Base-by-base conservation (phyloP, 23 tunicate genomes). In the Corella eumyota region DNA sequence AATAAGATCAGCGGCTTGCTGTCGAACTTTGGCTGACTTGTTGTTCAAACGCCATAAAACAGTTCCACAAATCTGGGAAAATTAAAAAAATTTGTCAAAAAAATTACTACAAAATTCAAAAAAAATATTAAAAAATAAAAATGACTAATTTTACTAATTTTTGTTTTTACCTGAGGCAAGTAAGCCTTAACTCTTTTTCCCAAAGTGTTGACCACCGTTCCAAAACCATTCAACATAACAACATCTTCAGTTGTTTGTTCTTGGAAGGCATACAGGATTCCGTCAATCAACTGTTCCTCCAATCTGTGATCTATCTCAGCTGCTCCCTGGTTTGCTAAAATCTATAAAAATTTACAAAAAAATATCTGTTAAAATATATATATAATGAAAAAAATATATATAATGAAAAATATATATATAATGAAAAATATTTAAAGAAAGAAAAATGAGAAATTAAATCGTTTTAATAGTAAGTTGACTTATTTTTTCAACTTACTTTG, bases 191-290 rank as follows among this genome's bases (percentile, higher is more conserved):
- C 99, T 33, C 99, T 72, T 52, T 84, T 83, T 24, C 93, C 99
- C 60, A 92, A 75, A 3, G 99, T 76, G 50, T 92, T 92, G 49
- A 92, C 92, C 30, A 92, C 99, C 33, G 99, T 86, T 25, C 99
- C 99, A 62, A 92, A 92, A 7, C 99, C 99, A 52, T 76, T 86
- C 38, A 92, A 49, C 99, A 92, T 92, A 4, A 86, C 92, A 35
- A 86, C 92, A 61, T 92, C 99, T 62, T 92, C 99, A 7, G 93
- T 83, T 30, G 99, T 92, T 68, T 92, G 99, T 83, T 92, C 99
- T 62, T 92, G 99, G 66, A 92, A 92, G n/a, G 99, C 99, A 40
- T 92, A 92, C 56, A 92, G 57, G 50, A 92, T 92, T 24, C 99
- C 99, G 62, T 92, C 99, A 50, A 92, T 92, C 36, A 92, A 72